Percentiles rank a stretch among this genome's conserved stretches.
Evolutionary conservation across 2,888 invertebrate genomes (phyloP).

Genomic region (Nephrotoma appendiculata): DNA sequence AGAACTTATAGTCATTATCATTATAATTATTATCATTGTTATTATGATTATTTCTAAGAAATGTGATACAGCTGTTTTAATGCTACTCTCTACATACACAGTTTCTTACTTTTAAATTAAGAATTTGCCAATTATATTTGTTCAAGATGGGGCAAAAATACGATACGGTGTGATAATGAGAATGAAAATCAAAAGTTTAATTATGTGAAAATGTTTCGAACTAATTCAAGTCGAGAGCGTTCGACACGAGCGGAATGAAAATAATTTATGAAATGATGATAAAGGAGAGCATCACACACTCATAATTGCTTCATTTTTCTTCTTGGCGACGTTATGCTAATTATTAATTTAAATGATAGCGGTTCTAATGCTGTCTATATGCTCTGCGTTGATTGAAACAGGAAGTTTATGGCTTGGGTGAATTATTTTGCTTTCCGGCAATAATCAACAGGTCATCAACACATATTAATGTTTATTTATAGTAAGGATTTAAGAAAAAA

Average conservation of each 20-base stretch:
- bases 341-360: background rate
- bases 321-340: background rate
- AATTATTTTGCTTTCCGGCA: too few relatives aligned
- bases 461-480: too few relatives aligned
- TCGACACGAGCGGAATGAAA: background rate
- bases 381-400: too few relatives aligned
- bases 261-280: background rate
- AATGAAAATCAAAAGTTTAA: background rate
- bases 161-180: background rate
- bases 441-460: too few relatives aligned
- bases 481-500: too few relatives aligned
- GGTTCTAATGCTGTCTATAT: too few relatives aligned
- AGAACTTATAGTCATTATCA: background rate
- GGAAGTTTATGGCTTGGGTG: too few relatives aligned
- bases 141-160: background rate
- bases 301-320: background rate
- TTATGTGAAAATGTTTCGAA: background rate
- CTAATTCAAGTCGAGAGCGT: background rate
- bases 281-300: background rate
- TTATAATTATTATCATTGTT: background rate
- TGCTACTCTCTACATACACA: background rate
- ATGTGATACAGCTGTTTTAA: background rate
- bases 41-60: background rate
- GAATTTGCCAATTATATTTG: background rate
- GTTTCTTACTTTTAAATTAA: background rate